Percentiles rank a stretch among this genome's conserved stretches.
These are phyloP conservation scores for Lottia gigantea DNA, from an alignment of 2,888 invertebrate species.

Conservation along the genomic window DNA sequence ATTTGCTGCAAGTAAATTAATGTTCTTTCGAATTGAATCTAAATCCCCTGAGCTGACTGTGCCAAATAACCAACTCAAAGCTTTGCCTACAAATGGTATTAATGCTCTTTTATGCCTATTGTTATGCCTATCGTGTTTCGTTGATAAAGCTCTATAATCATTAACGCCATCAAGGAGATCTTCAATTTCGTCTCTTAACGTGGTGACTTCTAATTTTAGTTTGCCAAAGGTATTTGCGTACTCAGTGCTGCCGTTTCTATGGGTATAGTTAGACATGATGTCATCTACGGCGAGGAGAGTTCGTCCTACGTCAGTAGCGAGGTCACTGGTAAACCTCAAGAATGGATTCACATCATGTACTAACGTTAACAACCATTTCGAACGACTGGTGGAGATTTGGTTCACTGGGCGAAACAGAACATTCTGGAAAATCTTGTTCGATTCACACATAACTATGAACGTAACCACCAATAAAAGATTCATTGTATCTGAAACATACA, in stretches of 20 bases:
- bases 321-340: not conserved
- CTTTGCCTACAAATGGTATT: conserved; percentile 8
- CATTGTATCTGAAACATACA: not conserved
- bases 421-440: not conserved
- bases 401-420: not conserved
- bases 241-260: not conserved
- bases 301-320: not conserved
- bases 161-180: not conserved
- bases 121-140: not conserved
- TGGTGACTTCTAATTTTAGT: not conserved
- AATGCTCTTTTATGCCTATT: not conserved
- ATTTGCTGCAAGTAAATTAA: not conserved
- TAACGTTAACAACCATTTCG: not conserved
- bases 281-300: not conserved
- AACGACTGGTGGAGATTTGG: not conserved
- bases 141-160: conserved; percentile 6
- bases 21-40: conserved; percentile 3
- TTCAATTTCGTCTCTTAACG: not conserved
- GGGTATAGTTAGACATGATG: not conserved
- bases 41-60: not conserved
- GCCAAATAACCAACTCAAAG: conserved; percentile 17
- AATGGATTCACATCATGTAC: not conserved
- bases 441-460: not conserved
- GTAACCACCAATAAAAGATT: not conserved
- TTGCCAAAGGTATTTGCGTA: not conserved